Conservation (phyloP, 2,113 vertebrate species). For the Chlamydotis undulata region DNA sequence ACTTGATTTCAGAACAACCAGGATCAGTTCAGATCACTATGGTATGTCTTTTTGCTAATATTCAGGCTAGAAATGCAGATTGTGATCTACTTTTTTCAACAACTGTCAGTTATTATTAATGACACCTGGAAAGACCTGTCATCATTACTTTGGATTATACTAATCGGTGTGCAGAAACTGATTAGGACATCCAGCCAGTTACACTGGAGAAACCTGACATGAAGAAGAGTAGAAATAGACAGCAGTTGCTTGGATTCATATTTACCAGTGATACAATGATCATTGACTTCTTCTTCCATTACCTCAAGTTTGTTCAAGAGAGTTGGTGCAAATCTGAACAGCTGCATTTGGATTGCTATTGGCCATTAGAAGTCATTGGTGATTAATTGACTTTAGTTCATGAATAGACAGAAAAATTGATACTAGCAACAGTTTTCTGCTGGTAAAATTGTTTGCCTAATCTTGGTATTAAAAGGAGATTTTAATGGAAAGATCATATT, state of each 20-base stretch:
- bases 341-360: background rate
- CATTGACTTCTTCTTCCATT: background rate
- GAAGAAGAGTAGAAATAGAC: background rate
- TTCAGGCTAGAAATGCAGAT: background rate
- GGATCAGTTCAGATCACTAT: background rate
- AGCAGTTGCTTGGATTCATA: background rate
- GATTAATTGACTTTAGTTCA: background rate
- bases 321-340: background rate
- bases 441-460: background rate
- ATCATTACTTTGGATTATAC: background rate
- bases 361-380: background rate
- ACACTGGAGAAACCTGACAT: background rate
- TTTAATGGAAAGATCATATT: background rate
- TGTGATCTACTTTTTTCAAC: background rate
- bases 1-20: background rate
- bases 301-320: background rate
- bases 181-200: background rate
- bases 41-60: background rate
- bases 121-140: background rate
- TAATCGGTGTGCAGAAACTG: background rate
- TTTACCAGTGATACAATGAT: background rate
- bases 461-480: background rate
- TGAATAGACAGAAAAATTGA: background rate
- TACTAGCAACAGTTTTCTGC: background rate
- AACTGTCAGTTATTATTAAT: background rate